Conservation (phyloP, 2,113 vertebrate species). For the Sceloporus undulatus region DNA sequence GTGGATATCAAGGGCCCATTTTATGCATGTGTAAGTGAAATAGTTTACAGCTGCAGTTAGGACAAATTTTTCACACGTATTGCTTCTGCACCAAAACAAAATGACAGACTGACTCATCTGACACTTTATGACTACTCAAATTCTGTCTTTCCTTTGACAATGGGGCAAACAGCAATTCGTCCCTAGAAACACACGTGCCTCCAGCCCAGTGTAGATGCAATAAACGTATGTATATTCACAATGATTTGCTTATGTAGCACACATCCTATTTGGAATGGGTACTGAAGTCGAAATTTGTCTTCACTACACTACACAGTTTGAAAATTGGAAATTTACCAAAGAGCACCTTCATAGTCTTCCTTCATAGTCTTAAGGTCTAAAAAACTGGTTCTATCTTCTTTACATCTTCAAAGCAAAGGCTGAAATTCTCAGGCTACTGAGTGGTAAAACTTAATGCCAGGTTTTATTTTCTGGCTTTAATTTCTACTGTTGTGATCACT, state of each 20-base stretch:
- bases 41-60: no score
- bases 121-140: not conserved
- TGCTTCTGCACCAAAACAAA: not conserved
- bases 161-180: not conserved
- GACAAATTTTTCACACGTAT: no score
- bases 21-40: not conserved
- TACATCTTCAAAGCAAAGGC: not conserved
- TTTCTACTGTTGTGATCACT: not conserved
- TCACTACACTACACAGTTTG: not conserved
- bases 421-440: not conserved
- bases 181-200: not conserved
- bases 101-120: not conserved
- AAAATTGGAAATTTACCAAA: not conserved
- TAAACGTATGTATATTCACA: not conserved
- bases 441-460: not conserved
- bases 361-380: not conserved
- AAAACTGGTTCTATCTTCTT: not conserved
- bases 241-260: no score
- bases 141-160: not conserved
- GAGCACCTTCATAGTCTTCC: not conserved
- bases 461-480: not conserved
- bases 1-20: no score
- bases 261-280: not conserved
- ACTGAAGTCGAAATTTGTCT: not conserved
- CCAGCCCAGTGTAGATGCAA: not conserved